Evolutionary conservation across 2,797 vertebrate genomes (phyloP).

Genomic region (Brachyrhaphis roseni): DNA sequence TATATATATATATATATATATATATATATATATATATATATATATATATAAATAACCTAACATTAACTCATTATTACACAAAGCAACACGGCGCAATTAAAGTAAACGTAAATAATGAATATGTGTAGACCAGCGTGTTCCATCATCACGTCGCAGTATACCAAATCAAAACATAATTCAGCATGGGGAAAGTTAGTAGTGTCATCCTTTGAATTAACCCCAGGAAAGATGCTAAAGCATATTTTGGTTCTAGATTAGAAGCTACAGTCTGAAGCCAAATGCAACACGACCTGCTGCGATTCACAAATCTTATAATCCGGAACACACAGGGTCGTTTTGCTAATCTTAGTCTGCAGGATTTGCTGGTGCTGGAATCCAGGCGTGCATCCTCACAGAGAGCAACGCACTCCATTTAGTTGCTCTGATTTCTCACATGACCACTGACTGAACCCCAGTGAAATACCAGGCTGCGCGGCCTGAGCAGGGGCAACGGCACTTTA

Average conservation of each 20-base stretch:
- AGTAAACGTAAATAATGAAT: neutral
- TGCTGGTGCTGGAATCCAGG: constrained; percentile 4
- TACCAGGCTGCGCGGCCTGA: constrained; percentile 47
- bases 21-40: rapidly evolving
- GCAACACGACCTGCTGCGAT: neutral
- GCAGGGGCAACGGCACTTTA: constrained; percentile 70
- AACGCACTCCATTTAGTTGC: constrained; percentile 13
- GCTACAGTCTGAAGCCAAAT: neutral
- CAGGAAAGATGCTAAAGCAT: neutral
- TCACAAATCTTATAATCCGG: neutral
- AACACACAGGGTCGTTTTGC: neutral
- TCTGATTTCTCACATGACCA: constrained; percentile 70
- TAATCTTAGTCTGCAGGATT: neutral
- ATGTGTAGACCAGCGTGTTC: neutral
- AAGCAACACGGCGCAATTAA: neutral
- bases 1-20: neutral
- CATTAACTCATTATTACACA: neutral
- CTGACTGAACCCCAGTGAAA: constrained; percentile 72
- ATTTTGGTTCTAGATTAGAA: no score
- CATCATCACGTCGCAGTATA: neutral
- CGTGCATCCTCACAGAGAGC: constrained; percentile 5
- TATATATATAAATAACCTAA: neutral
- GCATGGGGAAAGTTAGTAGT: no score
- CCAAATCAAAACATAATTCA: neutral
- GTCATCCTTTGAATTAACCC: neutral